phyloP scores from a whole-genome alignment of 1,140 invertebrate species.

The Anoplophora glabripennis region DNA sequence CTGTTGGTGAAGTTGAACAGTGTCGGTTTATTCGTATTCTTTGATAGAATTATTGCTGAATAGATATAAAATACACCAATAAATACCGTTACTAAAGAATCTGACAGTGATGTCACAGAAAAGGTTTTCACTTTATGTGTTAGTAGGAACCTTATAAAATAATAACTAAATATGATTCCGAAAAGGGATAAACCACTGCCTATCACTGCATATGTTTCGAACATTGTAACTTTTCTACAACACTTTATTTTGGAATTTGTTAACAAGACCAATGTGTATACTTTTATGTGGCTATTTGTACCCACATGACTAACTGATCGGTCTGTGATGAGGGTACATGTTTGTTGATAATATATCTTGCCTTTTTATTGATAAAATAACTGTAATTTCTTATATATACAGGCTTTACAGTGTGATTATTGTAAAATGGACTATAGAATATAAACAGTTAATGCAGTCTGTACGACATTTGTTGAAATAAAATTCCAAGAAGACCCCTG shows the following conservation, averaged over 20 bases:
- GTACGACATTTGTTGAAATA: no score
- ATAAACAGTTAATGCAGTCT: no score
- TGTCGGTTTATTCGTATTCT: neutral
- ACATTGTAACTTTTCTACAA: constrained; percentile 17
- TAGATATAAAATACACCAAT: constrained; percentile 26
- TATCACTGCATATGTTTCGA: constrained; percentile 20
- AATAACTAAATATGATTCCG: constrained; percentile 12
- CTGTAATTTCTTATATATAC: neutral
- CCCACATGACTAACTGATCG: neutral
- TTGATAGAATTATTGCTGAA: constrained; percentile 15
- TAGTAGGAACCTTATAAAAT: constrained; percentile 20
- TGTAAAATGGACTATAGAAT: no score
- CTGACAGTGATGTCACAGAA: constrained; percentile 11
- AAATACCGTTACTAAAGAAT: constrained; percentile 21
- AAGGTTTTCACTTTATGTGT: constrained; percentile 5
- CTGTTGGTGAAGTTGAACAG: constrained; percentile 14
- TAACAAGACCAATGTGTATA: neutral
- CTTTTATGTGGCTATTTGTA: neutral
- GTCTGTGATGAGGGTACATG: neutral
- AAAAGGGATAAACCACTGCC: constrained; percentile 15
- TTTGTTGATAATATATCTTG: neutral
- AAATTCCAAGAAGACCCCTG: no score
- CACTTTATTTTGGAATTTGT: neutral
- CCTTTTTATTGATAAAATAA: neutral
- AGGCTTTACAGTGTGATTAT: neutral